Evolutionary conservation across 2,113 vertebrate genomes (phyloP).

Genomic region (Alexandromys fortis): DNA sequence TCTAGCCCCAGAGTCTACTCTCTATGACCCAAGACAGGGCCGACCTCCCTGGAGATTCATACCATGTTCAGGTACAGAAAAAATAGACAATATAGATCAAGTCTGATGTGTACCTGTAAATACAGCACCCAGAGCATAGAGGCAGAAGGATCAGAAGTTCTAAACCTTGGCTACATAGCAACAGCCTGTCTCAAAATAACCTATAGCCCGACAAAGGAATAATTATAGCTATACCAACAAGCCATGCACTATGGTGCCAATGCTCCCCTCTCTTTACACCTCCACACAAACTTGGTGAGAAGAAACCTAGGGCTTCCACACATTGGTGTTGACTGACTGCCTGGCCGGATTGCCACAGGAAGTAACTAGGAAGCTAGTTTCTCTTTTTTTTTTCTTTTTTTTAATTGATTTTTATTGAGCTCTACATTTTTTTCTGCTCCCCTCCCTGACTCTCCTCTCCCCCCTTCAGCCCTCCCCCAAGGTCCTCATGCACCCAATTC

Average conservation of each 20-base stretch:
- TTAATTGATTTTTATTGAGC: too few species aligned
- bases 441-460: too few species aligned
- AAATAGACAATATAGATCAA: not conserved
- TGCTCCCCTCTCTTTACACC: not conserved
- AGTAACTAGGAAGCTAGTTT: not conserved
- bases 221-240: not conserved
- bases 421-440: too few species aligned
- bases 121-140: not conserved
- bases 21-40: not conserved
- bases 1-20: not conserved
- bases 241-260: too few species aligned
- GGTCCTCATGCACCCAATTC: too few species aligned
- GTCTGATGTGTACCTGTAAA: not conserved
- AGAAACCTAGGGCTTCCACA: too few species aligned
- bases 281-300: not conserved
- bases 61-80: not conserved
- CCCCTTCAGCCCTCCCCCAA: too few species aligned
- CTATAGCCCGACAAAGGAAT: not conserved
- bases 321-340: not conserved
- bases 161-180: not conserved
- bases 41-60: not conserved
- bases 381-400: not conserved
- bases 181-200: not conserved
- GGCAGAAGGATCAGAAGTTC: not conserved
- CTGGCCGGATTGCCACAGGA: not conserved